Percentiles rank a stretch among this genome's conserved stretches.
These are phyloP conservation scores for Drosophila hydei DNA, from an alignment of 1,140 invertebrate species.

Conservation along the genomic window DNA sequence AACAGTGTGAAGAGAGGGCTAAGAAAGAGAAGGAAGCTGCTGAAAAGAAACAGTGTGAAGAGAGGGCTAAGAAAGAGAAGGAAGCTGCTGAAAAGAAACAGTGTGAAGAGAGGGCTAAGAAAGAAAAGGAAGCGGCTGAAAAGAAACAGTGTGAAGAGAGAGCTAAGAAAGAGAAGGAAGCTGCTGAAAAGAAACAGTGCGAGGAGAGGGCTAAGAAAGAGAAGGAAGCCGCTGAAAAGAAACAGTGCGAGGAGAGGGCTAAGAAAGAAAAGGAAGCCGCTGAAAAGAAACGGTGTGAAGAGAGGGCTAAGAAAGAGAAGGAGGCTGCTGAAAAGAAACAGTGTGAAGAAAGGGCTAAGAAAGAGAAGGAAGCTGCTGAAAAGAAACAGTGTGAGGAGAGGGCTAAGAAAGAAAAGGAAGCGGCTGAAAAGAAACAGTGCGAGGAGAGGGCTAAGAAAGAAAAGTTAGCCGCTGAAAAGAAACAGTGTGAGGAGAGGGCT, in stretches of 20 bases:
- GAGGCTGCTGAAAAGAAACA: neutral
- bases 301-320: neutral
- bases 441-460: neutral
- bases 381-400: neutral
- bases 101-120: neutral
- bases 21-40: neutral
- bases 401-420: neutral
- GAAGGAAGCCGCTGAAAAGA: neutral
- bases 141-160: no score
- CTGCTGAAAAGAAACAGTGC: neutral
- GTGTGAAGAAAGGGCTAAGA: neutral
- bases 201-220: neutral
- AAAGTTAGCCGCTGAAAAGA: neutral
- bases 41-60: neutral
- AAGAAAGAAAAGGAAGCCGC: neutral
- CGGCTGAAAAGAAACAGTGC: neutral
- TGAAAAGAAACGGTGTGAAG: neutral
- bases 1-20: neutral
- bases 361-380: neutral
- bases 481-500: neutral
- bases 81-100: neutral
- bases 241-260: neutral
- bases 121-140: neutral
- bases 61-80: neutral
- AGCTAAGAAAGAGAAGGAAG: neutral